Evolutionary conservation across 2,888 invertebrate species (phyloP).

Genomic region (Steinernema scapterisci): DNA sequence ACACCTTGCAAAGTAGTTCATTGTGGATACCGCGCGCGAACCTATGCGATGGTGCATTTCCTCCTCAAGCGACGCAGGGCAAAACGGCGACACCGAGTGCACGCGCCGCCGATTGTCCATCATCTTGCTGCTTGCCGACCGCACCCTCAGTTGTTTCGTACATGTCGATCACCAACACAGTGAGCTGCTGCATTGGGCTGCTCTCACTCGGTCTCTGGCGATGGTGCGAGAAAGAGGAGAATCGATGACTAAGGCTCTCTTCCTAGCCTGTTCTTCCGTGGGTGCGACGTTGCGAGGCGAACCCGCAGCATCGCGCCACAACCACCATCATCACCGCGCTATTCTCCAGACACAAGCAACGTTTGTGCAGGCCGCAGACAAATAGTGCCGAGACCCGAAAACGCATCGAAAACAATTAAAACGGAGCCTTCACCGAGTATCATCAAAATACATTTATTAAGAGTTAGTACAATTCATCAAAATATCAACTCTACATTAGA

Average conservation of each 20-base stretch:
- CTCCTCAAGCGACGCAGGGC: too few relatives aligned
- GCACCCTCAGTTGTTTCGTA: slow-evolving; percentile 6
- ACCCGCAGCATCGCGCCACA: neutral
- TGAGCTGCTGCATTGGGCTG: neutral
- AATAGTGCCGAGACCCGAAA: neutral
- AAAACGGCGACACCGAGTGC: too few relatives aligned
- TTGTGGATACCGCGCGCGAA: too few relatives aligned
- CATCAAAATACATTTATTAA: neutral
- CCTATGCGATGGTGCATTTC: too few relatives aligned
- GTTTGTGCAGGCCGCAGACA: neutral
- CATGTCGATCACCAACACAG: neutral
- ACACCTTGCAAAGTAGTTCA: too few relatives aligned
- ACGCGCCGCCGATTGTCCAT: neutral
- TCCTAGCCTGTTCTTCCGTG: neutral
- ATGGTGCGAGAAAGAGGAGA: neutral
- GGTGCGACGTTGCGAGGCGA: neutral
- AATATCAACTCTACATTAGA: too few relatives aligned
- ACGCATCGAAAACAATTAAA: neutral
- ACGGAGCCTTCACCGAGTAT: neutral
- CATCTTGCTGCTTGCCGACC: slow-evolving; percentile 21
- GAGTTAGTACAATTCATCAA: too few relatives aligned
- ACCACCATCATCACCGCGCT: neutral
- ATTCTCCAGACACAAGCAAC: neutral
- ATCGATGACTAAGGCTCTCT: slow-evolving; percentile 14
- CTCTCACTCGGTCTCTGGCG: neutral